Evolutionary conservation across 2,797 vertebrate genomes (phyloP).

Genomic region (Calcarius lapponicus): DNA sequence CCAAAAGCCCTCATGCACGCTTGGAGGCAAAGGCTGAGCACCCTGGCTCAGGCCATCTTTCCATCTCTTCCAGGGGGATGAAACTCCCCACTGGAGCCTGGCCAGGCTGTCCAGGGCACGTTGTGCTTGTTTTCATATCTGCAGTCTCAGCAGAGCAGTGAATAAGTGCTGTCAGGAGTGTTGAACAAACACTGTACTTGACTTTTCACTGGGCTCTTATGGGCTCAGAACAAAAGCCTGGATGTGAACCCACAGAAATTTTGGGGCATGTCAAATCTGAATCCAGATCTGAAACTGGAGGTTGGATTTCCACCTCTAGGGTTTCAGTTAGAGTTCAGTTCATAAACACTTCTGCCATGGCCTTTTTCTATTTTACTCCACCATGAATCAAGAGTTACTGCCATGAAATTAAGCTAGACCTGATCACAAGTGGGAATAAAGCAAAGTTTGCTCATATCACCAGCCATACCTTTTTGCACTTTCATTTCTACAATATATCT

Average conservation of each 20-base stretch:
- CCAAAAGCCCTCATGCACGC: background rate
- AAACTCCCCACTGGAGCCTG: background rate
- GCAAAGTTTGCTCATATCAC: background rate
- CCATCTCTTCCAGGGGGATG: background rate
- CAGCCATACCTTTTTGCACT: background rate
- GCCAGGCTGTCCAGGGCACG: background rate
- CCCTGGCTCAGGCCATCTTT: background rate
- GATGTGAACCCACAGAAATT: background rate
- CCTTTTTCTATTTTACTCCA: background rate
- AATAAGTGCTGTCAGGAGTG: background rate
- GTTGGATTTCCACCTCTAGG: background rate
- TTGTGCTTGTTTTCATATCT: background rate
- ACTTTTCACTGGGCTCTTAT: background rate
- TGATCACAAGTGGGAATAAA: background rate
- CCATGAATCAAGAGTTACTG: background rate
- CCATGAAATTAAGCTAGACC: background rate
- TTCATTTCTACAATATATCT: background rate
- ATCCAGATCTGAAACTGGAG: slow-evolving; percentile 20
- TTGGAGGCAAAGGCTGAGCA: background rate
- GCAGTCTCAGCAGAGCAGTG: background rate
- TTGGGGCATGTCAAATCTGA: slow-evolving; percentile 14
- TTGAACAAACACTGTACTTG: background rate
- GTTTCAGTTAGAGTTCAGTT: slow-evolving; percentile 6
- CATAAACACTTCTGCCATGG: slow-evolving; percentile 17
- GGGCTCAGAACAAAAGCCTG: slow-evolving; percentile 21